phyloP scores from a whole-genome alignment of 2,888 invertebrate genomes.

The Galerucella calmariensis region DNA sequence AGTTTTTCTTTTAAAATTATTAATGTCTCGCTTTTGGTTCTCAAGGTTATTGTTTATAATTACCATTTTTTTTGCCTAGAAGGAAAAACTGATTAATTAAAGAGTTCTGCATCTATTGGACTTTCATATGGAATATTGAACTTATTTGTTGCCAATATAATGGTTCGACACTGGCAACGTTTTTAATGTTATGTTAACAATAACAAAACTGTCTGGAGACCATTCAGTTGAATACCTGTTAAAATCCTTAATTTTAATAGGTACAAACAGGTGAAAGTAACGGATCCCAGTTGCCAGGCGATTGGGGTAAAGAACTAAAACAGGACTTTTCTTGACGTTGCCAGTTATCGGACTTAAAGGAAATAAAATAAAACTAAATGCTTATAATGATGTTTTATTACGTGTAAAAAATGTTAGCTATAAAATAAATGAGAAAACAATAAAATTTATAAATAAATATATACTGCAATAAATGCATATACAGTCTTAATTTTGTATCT shows the following conservation, averaged over 20 bases:
- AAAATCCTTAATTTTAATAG: no score
- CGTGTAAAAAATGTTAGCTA: conserved; percentile 58
- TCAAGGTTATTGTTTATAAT: no score
- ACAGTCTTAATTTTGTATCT: conserved; percentile 62
- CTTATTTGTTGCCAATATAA: conserved; percentile 28
- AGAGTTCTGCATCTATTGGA: conserved; percentile 8
- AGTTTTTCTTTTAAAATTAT: no score
- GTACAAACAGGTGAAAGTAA: no score
- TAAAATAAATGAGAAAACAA: conserved; percentile 55
- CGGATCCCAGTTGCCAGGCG: no score
- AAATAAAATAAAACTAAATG: conserved; percentile 39
- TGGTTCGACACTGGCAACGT: no score
- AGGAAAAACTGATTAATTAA: not conserved
- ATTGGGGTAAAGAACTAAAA: no score
- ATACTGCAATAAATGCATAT: conserved; percentile 57
- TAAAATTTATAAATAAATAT: conserved; percentile 58
- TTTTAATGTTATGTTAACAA: no score
- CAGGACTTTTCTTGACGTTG: no score
- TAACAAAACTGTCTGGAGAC: no score
- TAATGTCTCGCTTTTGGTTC: no score
- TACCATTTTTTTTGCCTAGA: not conserved
- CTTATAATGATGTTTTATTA: conserved; percentile 56
- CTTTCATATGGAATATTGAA: not conserved
- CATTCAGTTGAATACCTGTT: no score
- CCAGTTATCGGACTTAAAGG: not conserved